phyloP scores from a whole-genome alignment of 64 coral and sea anemone species.

The Porites australiensis region DNA sequence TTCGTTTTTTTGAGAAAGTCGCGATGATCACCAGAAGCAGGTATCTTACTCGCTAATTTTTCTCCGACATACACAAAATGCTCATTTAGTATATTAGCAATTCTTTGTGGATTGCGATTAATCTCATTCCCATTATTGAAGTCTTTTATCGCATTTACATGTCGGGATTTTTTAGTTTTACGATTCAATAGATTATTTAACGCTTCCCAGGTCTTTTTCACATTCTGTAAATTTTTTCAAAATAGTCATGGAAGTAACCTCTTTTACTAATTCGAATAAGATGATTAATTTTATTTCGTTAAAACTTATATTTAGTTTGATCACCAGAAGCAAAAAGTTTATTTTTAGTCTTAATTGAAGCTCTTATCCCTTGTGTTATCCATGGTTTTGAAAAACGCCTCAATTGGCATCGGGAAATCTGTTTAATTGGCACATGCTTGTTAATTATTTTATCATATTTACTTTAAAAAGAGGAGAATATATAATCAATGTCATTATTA shows the following conservation, averaged over 20 bases:
- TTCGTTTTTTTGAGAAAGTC: conserved; percentile 3
- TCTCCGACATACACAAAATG: conserved; percentile 29
- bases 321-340: conserved; percentile 30
- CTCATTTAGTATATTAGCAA: conserved; percentile 38
- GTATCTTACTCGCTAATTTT: too few relatives aligned
- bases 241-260: background rate
- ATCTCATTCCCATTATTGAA: conserved; percentile 31
- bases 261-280: too few relatives aligned
- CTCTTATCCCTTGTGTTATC: conserved; percentile 5
- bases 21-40: background rate
- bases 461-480: conserved; percentile 30
- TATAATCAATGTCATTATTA: conserved; percentile 2
- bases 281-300: conserved; percentile 51
- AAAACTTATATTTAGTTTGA: background rate
- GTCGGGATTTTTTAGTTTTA: background rate
- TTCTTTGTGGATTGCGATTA: background rate
- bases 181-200: conserved; percentile 16
- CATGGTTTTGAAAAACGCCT: conserved; percentile 32
- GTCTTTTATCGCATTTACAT: conserved; percentile 14
- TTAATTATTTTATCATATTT: conserved; percentile 31
- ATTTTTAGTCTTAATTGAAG: conserved; percentile 19
- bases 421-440: conserved; percentile 44
- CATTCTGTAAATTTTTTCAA: conserved; percentile 8
- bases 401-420: background rate
- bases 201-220: conserved; percentile 6